These are phyloP conservation scores for Biston stratarius DNA, from an alignment of 2,888 invertebrate species.

Conservation along the genomic window DNA sequence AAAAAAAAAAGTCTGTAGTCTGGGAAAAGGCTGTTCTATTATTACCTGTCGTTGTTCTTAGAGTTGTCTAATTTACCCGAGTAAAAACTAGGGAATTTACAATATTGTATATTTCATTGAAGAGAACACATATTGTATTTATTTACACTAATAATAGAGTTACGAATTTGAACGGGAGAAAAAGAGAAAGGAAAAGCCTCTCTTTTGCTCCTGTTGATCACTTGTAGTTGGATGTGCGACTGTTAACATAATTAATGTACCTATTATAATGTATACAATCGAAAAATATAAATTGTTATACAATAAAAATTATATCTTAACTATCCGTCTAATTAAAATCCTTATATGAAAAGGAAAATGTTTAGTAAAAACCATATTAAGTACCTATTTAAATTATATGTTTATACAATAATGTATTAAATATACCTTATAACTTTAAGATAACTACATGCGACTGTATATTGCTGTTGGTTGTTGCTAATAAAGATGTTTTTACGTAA, in stretches of 20 bases:
- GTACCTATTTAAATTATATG: constrained; percentile 1
- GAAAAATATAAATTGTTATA: not conserved
- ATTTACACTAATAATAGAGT: too few species aligned
- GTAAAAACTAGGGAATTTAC: too few species aligned
- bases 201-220: too few species aligned
- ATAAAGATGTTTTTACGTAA: constrained; percentile 43
- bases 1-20: too few species aligned
- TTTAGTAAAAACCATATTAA: not conserved
- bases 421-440: constrained; percentile 10
- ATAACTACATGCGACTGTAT: constrained; percentile 35
- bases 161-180: too few species aligned
- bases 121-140: too few species aligned
- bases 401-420: constrained; percentile 7
- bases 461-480: constrained; percentile 57
- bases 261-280: not conserved
- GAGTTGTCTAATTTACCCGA: too few species aligned
- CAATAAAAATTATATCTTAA: not conserved
- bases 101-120: too few species aligned
- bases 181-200: too few species aligned
- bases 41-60: too few species aligned
- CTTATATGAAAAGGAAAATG: not conserved
- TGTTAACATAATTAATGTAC: not conserved
- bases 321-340: constrained; percentile 29
- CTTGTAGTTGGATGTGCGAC: too few species aligned
- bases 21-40: too few species aligned